Base-by-base conservation (phyloP, 2,797 vertebrate genomes). In the Enteromius unitaeniatus region DNA sequence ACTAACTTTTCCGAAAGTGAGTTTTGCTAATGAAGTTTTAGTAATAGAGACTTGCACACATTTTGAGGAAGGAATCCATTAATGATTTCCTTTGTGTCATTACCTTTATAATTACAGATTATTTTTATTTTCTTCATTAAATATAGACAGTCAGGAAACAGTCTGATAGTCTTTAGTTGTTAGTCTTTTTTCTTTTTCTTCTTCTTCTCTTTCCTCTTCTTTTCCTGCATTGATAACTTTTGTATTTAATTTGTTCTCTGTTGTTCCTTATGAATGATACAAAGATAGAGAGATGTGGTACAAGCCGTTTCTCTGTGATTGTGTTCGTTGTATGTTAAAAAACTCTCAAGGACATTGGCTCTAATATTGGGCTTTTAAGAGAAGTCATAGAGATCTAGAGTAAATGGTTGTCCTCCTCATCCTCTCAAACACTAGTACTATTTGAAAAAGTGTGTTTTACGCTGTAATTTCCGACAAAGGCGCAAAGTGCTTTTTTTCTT, bases 281-380 rank as follows among this genome's bases (percentile, higher is more conserved):
- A n/a, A 21, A 77, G 51, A 23, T n/a, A 23, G 49, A 68, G 45
- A 9, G 4, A 42, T 28, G 64, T 31, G 19, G 26, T 23, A 47
- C 67, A 68, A 83, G 34, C 31, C 6, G 11, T 69, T 31, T 23
- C 47, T 83, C 73, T 23, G 21, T 76, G 81, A 67, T 75, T 75
- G 37, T 51, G 21, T 23, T 53, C 0, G 8, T 2, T 55, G 34
- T 68, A 31, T 67, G 65, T 47, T 80, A 77, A 85, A 85, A 83
- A 76, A 34, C 23, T 85, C 21, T 75, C 65, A 78, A 81, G 69
- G 60, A 21, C 62, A 40, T 58, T 62, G 74, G 42, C 53, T 49
- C 51, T 84, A 82, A 79, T 62, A 69, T 78, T 58, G 55, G 79
- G 81, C 79, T 47, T 84, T 84, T 75, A 70, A 82, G 81, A 75